These are phyloP conservation scores for Thamnophis sirtalis DNA, from an alignment of 2,113 vertebrate species.

Conservation along the genomic window DNA sequence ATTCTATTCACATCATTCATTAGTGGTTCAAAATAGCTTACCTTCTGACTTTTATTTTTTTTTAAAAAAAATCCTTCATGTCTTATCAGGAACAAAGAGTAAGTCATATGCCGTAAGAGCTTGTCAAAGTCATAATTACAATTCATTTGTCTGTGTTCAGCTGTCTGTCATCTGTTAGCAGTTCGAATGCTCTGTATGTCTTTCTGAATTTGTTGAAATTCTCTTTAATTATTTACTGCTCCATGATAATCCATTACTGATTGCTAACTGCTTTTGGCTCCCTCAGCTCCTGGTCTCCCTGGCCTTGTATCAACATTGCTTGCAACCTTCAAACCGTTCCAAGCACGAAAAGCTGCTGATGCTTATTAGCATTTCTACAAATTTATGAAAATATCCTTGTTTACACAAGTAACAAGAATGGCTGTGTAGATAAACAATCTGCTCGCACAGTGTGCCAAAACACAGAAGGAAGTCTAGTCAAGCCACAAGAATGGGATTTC, in stretches of 20 bases:
- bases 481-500: slow-evolving; percentile 13
- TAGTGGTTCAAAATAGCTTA: slow-evolving; percentile 52
- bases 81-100: slow-evolving; percentile 57
- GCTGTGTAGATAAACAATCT: slow-evolving; percentile 20
- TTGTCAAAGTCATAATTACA: slow-evolving; percentile 63
- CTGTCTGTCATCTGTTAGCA: slow-evolving; percentile 58
- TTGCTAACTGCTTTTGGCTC: slow-evolving; percentile 20
- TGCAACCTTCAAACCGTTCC: slow-evolving; percentile 27
- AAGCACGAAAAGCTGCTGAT: slow-evolving; percentile 35
- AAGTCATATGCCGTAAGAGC: slow-evolving; percentile 50
- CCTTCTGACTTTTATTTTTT: slow-evolving; percentile 35
- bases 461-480: slow-evolving; percentile 10
- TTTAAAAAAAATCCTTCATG: slow-evolving; percentile 34
- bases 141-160: slow-evolving; percentile 58
- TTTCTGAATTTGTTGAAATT: slow-evolving; percentile 45
- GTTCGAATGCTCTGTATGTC: slow-evolving; percentile 20
- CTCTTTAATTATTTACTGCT: slow-evolving; percentile 40
- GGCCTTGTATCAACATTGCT: slow-evolving; percentile 20
- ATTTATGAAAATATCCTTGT: slow-evolving; percentile 29
- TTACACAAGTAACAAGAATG: slow-evolving; percentile 23
- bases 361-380: slow-evolving; percentile 26
- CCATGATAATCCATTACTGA: slow-evolving; percentile 24
- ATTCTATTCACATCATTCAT: slow-evolving; percentile 55
- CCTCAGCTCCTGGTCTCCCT: slow-evolving; percentile 35
- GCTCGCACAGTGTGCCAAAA: not conserved